phyloP scores from a whole-genome alignment of 2,797 vertebrate species.

The Melopsittacus undulatus region DNA sequence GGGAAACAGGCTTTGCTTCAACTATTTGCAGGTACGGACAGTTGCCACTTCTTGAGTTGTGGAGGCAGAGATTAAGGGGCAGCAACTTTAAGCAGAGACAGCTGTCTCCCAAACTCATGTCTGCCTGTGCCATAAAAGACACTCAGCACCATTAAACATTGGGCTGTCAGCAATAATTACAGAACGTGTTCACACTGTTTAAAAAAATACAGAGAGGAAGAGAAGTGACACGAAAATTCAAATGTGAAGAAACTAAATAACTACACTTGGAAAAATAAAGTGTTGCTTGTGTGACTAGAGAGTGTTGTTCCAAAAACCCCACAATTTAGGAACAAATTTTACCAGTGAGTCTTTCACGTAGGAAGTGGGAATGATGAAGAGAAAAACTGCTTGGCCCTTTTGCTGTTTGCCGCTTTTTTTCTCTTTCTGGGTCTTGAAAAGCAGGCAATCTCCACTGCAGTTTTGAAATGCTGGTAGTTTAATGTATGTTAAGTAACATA shows the following conservation, averaged over 20 bases:
- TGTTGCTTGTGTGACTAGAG: slow-evolving; percentile 49
- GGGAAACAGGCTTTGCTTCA: neutral
- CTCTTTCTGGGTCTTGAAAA: neutral
- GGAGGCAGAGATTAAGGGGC: slow-evolving; percentile 38
- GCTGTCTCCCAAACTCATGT: slow-evolving; percentile 37
- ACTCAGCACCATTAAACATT: slow-evolving; percentile 53
- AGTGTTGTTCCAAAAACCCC: neutral
- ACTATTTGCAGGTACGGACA: neutral
- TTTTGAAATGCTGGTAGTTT: neutral
- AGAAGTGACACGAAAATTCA: slow-evolving; percentile 57
- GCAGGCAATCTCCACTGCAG: neutral
- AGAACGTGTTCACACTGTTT: slow-evolving; percentile 62
- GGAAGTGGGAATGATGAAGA: neutral
- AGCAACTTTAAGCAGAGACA: slow-evolving; percentile 33
- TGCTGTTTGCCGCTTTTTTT: neutral
- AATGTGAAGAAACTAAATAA: slow-evolving; percentile 56
- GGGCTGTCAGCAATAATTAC: slow-evolving; percentile 68
- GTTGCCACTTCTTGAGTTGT: neutral
- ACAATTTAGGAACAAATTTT: slow-evolving; percentile 25
- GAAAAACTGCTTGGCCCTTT: neutral
- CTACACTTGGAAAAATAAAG: slow-evolving; percentile 60
- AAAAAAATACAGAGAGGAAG: slow-evolving; percentile 53
- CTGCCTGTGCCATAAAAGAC: slow-evolving; percentile 51
- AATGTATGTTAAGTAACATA: neutral
- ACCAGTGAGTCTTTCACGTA: neutral